A percentile compares a stretch with the other conserved stretches of the same genome.
phyloP scores from a whole-genome alignment of 1,140 invertebrate species.

The Hyles euphorbiae region DNA sequence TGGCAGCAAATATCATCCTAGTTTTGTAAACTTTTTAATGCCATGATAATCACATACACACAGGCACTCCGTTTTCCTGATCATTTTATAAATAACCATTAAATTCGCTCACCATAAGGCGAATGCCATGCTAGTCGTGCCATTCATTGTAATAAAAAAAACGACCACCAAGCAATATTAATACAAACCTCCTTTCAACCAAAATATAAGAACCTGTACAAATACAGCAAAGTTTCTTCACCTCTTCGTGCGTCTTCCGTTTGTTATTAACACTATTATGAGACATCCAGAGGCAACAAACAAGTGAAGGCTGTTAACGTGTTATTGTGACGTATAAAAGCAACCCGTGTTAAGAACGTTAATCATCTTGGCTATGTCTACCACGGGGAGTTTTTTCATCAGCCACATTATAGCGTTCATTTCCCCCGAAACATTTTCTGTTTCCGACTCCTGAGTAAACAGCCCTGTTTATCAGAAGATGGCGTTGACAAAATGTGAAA shows the following conservation, averaged over 20 bases:
- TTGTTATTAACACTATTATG: conserved; percentile 9
- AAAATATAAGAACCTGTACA: neutral
- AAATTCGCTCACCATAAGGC: too few relatives aligned
- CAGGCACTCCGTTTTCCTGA: too few relatives aligned
- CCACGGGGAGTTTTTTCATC: conserved; percentile 31
- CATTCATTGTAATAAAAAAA: too few relatives aligned
- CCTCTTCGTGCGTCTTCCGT: neutral
- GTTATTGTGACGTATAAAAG: conserved; percentile 41
- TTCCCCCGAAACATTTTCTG: conserved; percentile 50
- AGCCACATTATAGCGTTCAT: conserved; percentile 42
- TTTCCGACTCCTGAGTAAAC: conserved; percentile 38
- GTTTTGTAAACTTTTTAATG: too few relatives aligned
- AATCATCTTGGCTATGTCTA: conserved; percentile 38
- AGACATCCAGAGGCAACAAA: conserved; percentile 13
- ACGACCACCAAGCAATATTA: too few relatives aligned
- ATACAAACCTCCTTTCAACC: too few relatives aligned
- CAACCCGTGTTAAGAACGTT: conserved; percentile 48
- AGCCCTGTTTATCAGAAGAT: conserved; percentile 42
- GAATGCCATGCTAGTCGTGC: too few relatives aligned
- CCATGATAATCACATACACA: too few relatives aligned
- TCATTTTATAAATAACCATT: too few relatives aligned
- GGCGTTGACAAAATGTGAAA: conserved; percentile 12
- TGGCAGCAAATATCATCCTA: too few relatives aligned
- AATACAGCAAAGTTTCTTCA: neutral
- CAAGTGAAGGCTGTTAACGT: conserved; percentile 19